Evolutionary conservation across 2,113 vertebrate genomes (phyloP).

Genomic region (Todiramphus saurophagus): DNA sequence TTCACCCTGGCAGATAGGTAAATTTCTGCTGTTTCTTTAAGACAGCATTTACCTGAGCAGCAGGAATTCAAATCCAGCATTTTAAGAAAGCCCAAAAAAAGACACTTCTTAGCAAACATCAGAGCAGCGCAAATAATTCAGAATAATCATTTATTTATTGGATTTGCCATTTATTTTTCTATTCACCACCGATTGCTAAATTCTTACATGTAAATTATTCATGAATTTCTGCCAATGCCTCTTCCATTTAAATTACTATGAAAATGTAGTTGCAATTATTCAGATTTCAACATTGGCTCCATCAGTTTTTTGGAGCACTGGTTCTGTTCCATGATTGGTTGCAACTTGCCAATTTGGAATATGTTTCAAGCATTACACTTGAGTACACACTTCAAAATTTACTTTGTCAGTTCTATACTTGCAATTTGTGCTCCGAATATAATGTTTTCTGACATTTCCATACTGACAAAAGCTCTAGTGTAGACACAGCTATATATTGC

Average conservation of each 20-base stretch:
- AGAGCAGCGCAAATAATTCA: constrained; percentile 51
- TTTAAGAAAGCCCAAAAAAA: neutral
- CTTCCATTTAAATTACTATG: constrained; percentile 54
- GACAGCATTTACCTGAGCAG: neutral
- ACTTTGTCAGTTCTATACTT: constrained; percentile 51
- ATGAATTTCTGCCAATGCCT: constrained; percentile 62
- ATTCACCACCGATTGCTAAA: constrained; percentile 52
- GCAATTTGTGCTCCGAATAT: constrained; percentile 51
- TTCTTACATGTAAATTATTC: constrained; percentile 65
- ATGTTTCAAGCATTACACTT: constrained; percentile 42
- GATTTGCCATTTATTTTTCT: constrained; percentile 61
- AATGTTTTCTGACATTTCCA: constrained; percentile 63
- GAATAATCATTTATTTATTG: constrained; percentile 63
- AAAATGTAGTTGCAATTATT: constrained; percentile 59
- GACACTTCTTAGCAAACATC: constrained; percentile 42
- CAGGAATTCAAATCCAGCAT: neutral
- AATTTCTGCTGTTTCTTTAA: neutral
- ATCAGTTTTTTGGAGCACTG: constrained; percentile 33
- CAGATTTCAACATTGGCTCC: constrained; percentile 56
- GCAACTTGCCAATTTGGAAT: constrained; percentile 54
- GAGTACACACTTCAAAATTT: constrained; percentile 59
- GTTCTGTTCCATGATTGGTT: constrained; percentile 47
- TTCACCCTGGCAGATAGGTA: neutral
- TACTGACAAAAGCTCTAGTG: constrained; percentile 40
- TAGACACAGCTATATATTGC: constrained; percentile 28